These are phyloP conservation scores for Drosophila hydei DNA, from an alignment of 1,140 invertebrate genomes.

Conservation along the genomic window DNA sequence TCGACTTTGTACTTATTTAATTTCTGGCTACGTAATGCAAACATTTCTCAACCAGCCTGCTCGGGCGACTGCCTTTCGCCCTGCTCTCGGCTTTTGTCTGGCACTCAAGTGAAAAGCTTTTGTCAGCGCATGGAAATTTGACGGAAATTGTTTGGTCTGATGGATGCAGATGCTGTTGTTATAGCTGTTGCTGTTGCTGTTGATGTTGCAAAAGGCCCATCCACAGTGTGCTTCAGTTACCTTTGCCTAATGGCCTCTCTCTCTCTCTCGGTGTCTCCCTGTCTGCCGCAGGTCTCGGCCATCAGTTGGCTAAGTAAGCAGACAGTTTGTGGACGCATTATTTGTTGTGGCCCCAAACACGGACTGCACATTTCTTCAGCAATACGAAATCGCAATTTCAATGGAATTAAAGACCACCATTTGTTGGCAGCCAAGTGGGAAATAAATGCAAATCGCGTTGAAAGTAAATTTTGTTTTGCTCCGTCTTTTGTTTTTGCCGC, in stretches of 20 bases:
- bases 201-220: conserved; percentile 6
- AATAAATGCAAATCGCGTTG: conserved; percentile 81
- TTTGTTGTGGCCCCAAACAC: conserved; percentile 30
- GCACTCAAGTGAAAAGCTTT: conserved; percentile 80
- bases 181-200: conserved; percentile 13
- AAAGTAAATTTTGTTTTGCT: conserved; percentile 61
- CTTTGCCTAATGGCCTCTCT: conserved; percentile 54
- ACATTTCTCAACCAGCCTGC: conserved; percentile 9
- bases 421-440: conserved; percentile 37
- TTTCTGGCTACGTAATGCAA: background rate
- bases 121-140: conserved; percentile 80
- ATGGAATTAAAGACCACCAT: conserved; percentile 68
- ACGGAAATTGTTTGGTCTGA: conserved; percentile 80
- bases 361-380: conserved; percentile 44
- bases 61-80: conserved; percentile 20
- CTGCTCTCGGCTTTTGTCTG: conserved; percentile 67
- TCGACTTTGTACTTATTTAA: conserved; percentile 19
- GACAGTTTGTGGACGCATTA: conserved; percentile 68
- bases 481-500: conserved; percentile 15
- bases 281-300: conserved; percentile 10
- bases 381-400: conserved; percentile 61
- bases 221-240: conserved; percentile 31
- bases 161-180: conserved; percentile 63
- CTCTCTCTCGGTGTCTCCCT: background rate
- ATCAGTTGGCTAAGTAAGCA: conserved; percentile 67